Conservation (phyloP, 2,797 vertebrate genomes). For the Pseudochirops corinnae region DNA sequence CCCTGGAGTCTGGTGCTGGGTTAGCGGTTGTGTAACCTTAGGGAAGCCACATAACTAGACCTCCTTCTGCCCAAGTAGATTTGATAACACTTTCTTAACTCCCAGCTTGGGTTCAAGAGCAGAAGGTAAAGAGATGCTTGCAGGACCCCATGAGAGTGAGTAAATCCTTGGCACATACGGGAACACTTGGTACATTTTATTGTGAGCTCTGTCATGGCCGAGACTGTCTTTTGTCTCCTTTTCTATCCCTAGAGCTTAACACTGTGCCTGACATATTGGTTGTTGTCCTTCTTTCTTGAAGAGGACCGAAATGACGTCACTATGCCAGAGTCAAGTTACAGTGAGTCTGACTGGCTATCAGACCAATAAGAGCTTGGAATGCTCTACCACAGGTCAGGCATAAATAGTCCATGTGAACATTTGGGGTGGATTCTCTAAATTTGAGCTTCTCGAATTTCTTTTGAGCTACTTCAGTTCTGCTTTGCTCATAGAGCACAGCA, state of each 20-base stretch:
- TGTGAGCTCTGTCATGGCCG: not conserved
- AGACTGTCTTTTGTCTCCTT: not conserved
- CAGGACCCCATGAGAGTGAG: not conserved
- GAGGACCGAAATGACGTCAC: no score
- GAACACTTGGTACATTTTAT: no score
- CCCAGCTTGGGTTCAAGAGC: not conserved
- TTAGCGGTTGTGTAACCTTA: not conserved
- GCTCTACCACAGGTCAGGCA: no score
- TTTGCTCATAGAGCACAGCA: no score
- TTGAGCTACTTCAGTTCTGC: no score
- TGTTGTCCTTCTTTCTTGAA: no score
- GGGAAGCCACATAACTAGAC: not conserved
- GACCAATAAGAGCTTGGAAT: no score
- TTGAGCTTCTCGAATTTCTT: no score
- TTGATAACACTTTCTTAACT: not conserved
- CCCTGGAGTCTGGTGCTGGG: not conserved
- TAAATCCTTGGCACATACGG: not conserved
- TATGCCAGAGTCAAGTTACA: no score
- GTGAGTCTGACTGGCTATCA: no score
- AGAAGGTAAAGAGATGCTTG: not conserved
- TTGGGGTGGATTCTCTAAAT: no score
- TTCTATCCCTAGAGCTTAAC: not conserved
- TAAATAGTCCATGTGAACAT: no score
- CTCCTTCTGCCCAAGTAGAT: not conserved
- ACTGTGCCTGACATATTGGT: not conserved